Evolutionary conservation across 2,797 vertebrate species (phyloP).

Genomic region (Gambusia yucatana): DNA sequence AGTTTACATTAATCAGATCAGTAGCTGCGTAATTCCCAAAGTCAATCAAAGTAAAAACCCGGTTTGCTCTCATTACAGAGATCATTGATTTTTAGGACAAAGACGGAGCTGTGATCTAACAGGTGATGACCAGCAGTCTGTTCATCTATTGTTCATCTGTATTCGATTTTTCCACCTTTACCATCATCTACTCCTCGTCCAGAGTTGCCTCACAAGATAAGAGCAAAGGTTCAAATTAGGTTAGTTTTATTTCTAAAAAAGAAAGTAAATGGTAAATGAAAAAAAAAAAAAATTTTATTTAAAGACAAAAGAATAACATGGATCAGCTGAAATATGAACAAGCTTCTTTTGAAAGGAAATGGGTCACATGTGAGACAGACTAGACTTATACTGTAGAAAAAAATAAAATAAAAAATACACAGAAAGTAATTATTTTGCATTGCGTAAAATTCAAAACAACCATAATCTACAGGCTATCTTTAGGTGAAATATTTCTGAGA

Average conservation of each 20-base stretch:
- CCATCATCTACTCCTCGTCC: slow-evolving; percentile 14
- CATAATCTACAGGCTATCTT: background rate
- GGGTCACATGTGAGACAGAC: background rate
- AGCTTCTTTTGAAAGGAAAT: background rate
- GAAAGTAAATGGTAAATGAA: background rate
- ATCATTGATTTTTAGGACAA: slow-evolving; percentile 60
- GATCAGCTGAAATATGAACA: background rate
- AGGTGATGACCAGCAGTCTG: slow-evolving; percentile 57
- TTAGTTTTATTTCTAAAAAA: background rate
- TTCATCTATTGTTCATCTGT: slow-evolving; percentile 52
- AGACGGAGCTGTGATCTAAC: slow-evolving; percentile 67
- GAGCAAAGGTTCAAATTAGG: background rate
- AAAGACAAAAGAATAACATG: background rate
- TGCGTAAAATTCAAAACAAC: background rate
- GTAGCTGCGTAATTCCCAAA: slow-evolving; percentile 3
- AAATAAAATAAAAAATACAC: slow-evolving; percentile 1
- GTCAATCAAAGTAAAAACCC: background rate
- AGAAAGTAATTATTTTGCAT: background rate
- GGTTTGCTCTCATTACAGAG: slow-evolving; percentile 45
- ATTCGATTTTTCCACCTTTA: slow-evolving; percentile 30
- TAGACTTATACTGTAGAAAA: background rate
- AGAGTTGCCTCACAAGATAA: background rate
- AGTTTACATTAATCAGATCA: slow-evolving; percentile 21
- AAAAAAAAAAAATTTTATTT: background rate
- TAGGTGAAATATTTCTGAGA: background rate